Evolutionary conservation across 2,797 vertebrate species (phyloP).

Genomic region (Chiloscyllium punctatum): DNA sequence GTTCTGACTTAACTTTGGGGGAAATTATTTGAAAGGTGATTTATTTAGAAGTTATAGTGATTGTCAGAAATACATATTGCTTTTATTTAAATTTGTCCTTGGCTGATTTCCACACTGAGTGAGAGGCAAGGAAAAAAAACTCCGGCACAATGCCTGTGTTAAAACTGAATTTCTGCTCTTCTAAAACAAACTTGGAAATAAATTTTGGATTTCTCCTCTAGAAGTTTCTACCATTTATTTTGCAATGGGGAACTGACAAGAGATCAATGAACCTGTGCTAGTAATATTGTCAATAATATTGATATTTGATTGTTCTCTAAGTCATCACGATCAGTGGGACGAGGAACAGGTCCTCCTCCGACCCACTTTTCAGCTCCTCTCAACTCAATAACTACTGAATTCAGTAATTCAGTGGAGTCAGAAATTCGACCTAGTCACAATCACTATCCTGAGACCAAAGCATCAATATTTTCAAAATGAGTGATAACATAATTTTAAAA

Average conservation of each 20-base stretch:
- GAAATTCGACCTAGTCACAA: background rate
- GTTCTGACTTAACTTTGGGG: no score
- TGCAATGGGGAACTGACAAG: background rate
- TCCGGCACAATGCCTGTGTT: background rate
- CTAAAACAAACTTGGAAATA: background rate
- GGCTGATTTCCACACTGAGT: background rate
- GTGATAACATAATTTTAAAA: background rate
- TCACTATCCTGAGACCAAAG: background rate
- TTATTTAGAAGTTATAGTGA: background rate
- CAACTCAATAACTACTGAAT: background rate
- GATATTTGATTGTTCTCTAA: background rate
- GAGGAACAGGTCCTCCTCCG: background rate
- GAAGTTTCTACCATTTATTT: background rate
- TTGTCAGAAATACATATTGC: background rate
- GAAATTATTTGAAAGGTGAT: background rate
- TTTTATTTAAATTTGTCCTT: background rate
- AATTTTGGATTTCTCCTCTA: background rate
- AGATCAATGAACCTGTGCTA: background rate
- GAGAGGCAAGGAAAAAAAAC: background rate
- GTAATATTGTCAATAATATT: background rate
- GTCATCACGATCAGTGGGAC: background rate
- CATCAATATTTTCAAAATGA: background rate
- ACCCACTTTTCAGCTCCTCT: background rate
- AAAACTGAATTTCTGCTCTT: background rate
- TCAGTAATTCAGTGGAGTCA: background rate